A percentile compares a stretch with the other conserved stretches of the same genome.
Conservation (phyloP, 2,797 vertebrate species). For the Pogoniulus pusillus region DNA sequence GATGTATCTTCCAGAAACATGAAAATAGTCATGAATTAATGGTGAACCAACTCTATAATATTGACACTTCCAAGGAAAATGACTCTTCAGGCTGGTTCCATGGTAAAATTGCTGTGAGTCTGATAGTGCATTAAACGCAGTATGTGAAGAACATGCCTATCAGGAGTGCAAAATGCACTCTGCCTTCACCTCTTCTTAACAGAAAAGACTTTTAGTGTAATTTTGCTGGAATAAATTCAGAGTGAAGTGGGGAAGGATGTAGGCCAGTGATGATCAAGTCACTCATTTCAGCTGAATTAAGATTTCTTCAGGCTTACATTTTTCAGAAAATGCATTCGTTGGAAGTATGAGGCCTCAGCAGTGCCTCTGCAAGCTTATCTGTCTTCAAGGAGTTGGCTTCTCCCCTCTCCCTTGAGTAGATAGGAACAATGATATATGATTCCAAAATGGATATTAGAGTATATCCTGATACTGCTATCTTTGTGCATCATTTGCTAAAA, state of each 20-base stretch:
- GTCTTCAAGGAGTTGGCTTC: not conserved
- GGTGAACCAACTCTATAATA: slow-evolving; percentile 27
- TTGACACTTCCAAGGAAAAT: not conserved
- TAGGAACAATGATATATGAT: not conserved
- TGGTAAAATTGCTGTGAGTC: slow-evolving; percentile 57
- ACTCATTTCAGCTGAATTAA: slow-evolving; percentile 53
- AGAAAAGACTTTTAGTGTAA: slow-evolving; percentile 29
- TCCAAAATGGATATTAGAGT: not conserved
- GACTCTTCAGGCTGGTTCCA: not conserved
- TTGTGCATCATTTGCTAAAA: not conserved
- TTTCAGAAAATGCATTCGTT: slow-evolving; percentile 27
- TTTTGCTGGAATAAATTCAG: slow-evolving; percentile 43
- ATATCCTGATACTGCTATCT: not conserved
- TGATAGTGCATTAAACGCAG: slow-evolving; percentile 23
- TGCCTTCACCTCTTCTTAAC: slow-evolving; percentile 29
- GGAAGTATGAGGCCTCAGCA: slow-evolving; percentile 14
- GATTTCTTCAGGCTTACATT: slow-evolving; percentile 50
- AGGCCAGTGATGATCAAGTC: slow-evolving; percentile 35
- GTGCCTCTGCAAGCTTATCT: not conserved
- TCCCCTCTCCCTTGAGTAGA: not conserved
- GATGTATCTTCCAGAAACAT: slow-evolving; percentile 52
- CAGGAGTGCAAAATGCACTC: not conserved
- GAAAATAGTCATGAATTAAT: slow-evolving; percentile 51
- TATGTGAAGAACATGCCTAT: slow-evolving; percentile 15
- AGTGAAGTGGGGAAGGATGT: slow-evolving; percentile 26